phyloP scores from a whole-genome alignment of 2,888 invertebrate genomes.

The Apocheima hispidaria region DNA sequence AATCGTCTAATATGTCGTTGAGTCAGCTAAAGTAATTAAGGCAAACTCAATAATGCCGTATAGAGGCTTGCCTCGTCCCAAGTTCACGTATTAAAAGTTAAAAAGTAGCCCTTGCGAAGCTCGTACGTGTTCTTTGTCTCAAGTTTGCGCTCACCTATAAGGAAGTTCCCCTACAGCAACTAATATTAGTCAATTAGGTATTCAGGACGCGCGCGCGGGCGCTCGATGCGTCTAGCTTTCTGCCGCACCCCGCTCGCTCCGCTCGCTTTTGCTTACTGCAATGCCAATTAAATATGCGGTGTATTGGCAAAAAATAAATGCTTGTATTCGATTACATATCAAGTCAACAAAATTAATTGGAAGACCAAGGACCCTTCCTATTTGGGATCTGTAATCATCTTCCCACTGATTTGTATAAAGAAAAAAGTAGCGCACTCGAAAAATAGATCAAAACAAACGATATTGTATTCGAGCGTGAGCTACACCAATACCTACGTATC shows the following conservation, averaged over 20 bases:
- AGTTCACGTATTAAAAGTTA: conserved; percentile 71
- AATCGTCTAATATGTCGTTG: conserved; percentile 6
- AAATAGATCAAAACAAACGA: conserved; percentile 42
- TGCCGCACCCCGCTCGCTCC: conserved; percentile 53
- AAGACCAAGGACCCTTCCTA: too few species aligned
- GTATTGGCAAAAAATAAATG: conserved; percentile 15
- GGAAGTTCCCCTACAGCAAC: conserved; percentile 79
- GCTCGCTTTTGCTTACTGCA: conserved; percentile 49
- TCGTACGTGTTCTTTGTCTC: conserved; percentile 82
- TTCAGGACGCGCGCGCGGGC: conserved; percentile 79
- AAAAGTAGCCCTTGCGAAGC: conserved; percentile 75
- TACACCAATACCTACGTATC: conserved; percentile 36
- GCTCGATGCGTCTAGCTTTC: conserved; percentile 67
- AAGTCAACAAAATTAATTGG: not conserved
- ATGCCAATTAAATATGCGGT: conserved; percentile 54
- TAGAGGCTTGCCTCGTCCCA: conserved; percentile 43
- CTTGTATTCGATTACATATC: too few species aligned
- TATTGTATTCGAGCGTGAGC: conserved; percentile 37
- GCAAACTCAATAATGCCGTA: conserved; percentile 33
- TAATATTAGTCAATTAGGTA: conserved; percentile 85
- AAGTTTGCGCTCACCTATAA: conserved; percentile 80
- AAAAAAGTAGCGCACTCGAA: too few species aligned
- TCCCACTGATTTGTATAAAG: conserved; percentile 1
- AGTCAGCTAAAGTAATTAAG: conserved; percentile 29
- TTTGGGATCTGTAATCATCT: not conserved